Evolutionary conservation across 2,113 vertebrate genomes (phyloP), one percentile per base, ranked within the genome.

Genomic region (rat (Rattus norvegicus)): DNA sequence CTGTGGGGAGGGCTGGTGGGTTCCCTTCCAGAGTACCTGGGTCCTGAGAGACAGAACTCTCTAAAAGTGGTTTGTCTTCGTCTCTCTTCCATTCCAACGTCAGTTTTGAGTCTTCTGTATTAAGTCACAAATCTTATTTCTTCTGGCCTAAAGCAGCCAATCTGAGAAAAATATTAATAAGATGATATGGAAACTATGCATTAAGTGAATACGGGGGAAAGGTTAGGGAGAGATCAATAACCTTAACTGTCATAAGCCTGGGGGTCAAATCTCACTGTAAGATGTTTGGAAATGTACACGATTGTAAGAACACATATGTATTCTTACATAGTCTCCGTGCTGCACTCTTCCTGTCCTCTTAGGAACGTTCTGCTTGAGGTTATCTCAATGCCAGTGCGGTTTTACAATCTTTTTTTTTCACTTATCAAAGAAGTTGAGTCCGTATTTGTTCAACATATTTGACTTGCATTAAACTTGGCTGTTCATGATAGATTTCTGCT

Each of bases 31-130:
- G 30, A 39, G 52, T 4, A 76, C 24, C 14, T 19, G n/a, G 22
- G 28, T 88, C 10, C n/a, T 81, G 73, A 54, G n/a, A 80, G 79
- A 36, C 47, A 95, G 33, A 73, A 59, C 36, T 90, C 65, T 90
- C 47, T n/a, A n/a, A 86, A 43, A 36, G 13, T 94, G 89, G 96
- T 47, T 94, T 24, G 84, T 79, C 43, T 91, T 63, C 94, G 49
- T 76, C 20, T 56, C 33, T 54, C 22, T 81, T 12, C 28, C 70
- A 33, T 85, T 96, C 63, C 88, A 63, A 69, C 52, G 52, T 43
- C 90, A 75, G 30, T 79, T 93, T 79, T 33, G 81, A 72, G 10
- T 70, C 17, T 6, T 88, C 26, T 59, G 87, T n/a, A 43, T 33
- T 3, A 36, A 54, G 33, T 65, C 39, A 92, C 28, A 24, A 81